Evolutionary conservation across 2,888 invertebrate species (phyloP), one percentile per base, ranked within the genome.

Genomic region (Hipparchia sbordonii): DNA sequence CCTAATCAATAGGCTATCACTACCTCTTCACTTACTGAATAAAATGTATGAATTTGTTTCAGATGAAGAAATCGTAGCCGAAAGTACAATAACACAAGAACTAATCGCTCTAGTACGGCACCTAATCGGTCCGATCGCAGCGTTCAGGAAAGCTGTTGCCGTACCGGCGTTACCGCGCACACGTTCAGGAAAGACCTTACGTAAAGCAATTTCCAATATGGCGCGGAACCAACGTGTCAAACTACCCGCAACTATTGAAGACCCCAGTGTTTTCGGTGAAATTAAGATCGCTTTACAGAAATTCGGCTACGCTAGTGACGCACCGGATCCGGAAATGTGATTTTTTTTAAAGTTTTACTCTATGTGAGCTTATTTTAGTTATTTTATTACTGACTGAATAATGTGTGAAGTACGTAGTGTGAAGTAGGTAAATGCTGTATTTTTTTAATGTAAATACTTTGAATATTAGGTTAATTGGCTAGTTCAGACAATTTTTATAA

Each of bases 211-310:
- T 78, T 95, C 98, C 0, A 97, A 97, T 82, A 93, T 99, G 82
- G 98, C 98, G 1, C 95, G 96, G 68, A 97, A 97, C 54, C 97
- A 97, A 85, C 91, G 95, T 45, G 96, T 98, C 10, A 95, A 96
- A 90, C 95, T 98, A 82, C 95, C 98, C 68, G 96, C 97, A 3
- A 98, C 98, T 8, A 97, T 98, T 77, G 98, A 98, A 86, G 98
- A 98, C 89, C 95, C 97, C 6, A 94, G 94, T 56, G 97, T 98
- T 8, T 98, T 97, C 83, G 95, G 93, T 8, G 97, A 97, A 84
- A 97, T 98, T 79, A 96, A 96, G 84, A 86, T 93, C 10, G 97
- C 96, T 0, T 90, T 98, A 74, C 96, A 97, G 84, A 96, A 96
- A 82, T 89, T 96, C 75, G 97, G 97, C 0, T 97, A 96, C 80